Base-by-base conservation (phyloP, 2,113 vertebrate species). In the Ictalurus furcatus region DNA sequence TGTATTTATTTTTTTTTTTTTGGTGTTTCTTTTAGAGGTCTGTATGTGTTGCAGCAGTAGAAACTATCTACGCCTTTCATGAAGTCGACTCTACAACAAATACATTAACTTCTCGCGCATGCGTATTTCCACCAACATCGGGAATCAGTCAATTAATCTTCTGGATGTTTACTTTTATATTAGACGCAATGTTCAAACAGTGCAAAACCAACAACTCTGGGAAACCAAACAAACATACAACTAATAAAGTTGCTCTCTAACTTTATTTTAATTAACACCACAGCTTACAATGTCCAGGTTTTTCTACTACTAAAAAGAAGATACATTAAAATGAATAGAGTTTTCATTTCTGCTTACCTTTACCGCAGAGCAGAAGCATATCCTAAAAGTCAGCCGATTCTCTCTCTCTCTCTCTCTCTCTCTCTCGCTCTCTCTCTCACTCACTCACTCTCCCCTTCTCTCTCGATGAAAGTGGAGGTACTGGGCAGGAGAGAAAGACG, bases 261-360 rank as follows among this genome's bases (percentile, higher is more conserved):
- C n/a, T 56, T 58, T 61, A 13, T 61, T 61, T 61, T 21, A 34
- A 54, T 54, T n/a, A 14, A 6, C 25, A 56, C 14, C 2, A 80
- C 37, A 44, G 40, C 9, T 79, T 52, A 54, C 1, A 71, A 71
- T 23, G 63, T 69, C 6, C 17, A 52, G 40, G 8, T 61, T 59
- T 61, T 83, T 19, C 16, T 19, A 14, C 1, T 19, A 54, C 7
- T 37, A 19, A 40, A 7, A n/a, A 54, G 7, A 79, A 14, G 25
- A 16, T 23, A 59, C 79, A 30, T 61, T 13, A 61, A 59, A 37
- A 13, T 23, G 1, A 83, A 63, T 8, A 83, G 2, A 63, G 17
- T 12, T 25, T 61, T 63, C 58, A 0, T 21, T 83, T 83, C 58
- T 12, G 2, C 61, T 58, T 88, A 88, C 87, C 79, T 88, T 83